Conservation (phyloP, 2,888 invertebrate genomes). For the Metopia argyrocephala region DNA sequence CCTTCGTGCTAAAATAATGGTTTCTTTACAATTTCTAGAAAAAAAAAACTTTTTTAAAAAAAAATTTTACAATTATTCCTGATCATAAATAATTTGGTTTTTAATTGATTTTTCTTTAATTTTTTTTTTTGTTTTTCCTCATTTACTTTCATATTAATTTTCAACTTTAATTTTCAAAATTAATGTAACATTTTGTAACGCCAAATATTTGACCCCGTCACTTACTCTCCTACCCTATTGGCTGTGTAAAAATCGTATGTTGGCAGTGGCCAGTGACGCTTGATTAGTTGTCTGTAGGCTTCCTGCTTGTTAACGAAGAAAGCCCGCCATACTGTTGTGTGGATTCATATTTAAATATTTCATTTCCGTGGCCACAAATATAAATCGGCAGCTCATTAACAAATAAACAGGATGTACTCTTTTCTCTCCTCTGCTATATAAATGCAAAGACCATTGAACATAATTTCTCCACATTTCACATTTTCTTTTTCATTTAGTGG, state of each 20-base stretch:
- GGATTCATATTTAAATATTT: too few species aligned
- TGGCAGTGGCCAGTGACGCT: too few species aligned
- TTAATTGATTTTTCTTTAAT: not conserved
- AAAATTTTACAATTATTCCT: not conserved
- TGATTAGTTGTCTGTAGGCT: not conserved
- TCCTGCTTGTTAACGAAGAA: not conserved
- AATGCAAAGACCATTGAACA: too few species aligned
- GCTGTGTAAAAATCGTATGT: too few species aligned
- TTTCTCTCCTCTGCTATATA: not conserved
- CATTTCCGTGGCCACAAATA: constrained; percentile 49
- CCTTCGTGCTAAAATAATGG: too few species aligned
- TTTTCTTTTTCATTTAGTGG: too few species aligned
- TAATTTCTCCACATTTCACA: too few species aligned
- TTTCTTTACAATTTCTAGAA: too few species aligned
- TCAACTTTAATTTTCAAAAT: not conserved
- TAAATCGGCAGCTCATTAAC: constrained; percentile 49
- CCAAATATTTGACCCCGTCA: constrained; percentile 9
- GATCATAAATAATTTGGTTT: not conserved
- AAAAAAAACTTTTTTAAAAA: too few species aligned
- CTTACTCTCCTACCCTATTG: not conserved
- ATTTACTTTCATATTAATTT: not conserved
- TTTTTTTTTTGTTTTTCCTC: not conserved
- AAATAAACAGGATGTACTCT: constrained; percentile 52
- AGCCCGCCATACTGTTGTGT: not conserved
- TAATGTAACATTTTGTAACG: constrained; percentile 41